These are phyloP conservation scores for human DNA, from an alignment of 2,113 vertebrate genomes.

Conservation along the genomic window DNA sequence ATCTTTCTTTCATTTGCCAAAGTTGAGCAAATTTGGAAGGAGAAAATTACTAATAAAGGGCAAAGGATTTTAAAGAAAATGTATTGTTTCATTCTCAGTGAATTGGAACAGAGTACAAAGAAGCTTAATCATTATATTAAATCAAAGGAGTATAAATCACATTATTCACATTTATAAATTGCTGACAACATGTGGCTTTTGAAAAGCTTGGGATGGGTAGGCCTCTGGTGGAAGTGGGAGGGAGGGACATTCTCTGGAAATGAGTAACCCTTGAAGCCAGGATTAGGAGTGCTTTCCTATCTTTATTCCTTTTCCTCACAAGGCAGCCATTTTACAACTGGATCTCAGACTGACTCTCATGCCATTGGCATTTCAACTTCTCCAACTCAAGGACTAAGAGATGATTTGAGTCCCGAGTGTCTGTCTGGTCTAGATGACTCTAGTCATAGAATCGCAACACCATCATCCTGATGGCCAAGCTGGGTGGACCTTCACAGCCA, in stretches of 20 bases:
- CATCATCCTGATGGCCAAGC: not conserved
- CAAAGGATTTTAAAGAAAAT: conserved; percentile 73
- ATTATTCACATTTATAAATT: conserved; percentile 71
- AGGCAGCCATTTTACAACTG: not conserved
- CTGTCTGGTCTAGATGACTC: not conserved
- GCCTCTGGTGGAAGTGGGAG: not conserved
- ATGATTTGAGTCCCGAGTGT: not conserved
- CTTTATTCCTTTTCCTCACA: not conserved
- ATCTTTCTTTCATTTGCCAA: conserved; percentile 76
- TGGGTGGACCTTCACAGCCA: not conserved
- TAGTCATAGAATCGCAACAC: too few species aligned
- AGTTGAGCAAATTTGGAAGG: conserved; percentile 63
- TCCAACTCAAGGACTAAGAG: not conserved
- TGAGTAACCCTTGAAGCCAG: not conserved
- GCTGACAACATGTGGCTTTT: conserved; percentile 57
- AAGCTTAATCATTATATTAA: conserved; percentile 75
- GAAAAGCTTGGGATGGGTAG: not conserved
- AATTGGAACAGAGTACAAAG: conserved; percentile 73
- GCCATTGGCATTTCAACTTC: not conserved
- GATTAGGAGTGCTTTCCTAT: not conserved
- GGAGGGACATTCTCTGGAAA: not conserved
- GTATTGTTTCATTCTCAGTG: conserved; percentile 77
- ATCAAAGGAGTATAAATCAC: conserved; percentile 75
- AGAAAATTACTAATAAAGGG: conserved; percentile 69
- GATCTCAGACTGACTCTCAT: not conserved